These are phyloP conservation scores for Caenorhabditis imperialis DNA, from an alignment of 2,888 invertebrate genomes.

Conservation along the genomic window DNA sequence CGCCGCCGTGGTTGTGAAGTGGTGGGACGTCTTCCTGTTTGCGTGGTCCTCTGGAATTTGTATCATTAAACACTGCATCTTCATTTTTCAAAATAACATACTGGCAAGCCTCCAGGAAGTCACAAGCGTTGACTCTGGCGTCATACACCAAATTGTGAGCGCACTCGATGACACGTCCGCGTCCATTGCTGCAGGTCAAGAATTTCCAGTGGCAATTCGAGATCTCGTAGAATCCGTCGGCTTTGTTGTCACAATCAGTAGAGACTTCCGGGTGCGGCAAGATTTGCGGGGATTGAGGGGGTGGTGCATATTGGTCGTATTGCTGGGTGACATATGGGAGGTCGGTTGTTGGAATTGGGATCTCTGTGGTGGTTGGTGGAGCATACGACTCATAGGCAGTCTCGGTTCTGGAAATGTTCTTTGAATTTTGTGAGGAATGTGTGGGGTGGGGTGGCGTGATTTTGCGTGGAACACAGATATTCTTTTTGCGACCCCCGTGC, in stretches of 20 bases:
- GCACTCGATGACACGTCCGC: conserved; percentile 19
- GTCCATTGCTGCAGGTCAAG: conserved; percentile 34
- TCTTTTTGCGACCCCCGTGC: neutral
- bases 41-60: conserved; percentile 20
- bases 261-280: neutral
- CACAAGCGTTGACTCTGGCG: conserved; percentile 49
- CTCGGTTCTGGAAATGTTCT: conserved; percentile 32
- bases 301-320: conserved; percentile 17
- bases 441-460: too few species aligned
- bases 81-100: conserved; percentile 2
- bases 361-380: conserved; percentile 11
- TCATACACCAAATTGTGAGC: conserved; percentile 46
- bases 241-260: conserved; percentile 46
- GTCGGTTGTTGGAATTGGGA: neutral
- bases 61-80: neutral
- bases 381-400: conserved; percentile 36
- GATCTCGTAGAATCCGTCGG: conserved; percentile 47
- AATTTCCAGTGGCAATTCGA: conserved; percentile 33
- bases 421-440: too few species aligned
- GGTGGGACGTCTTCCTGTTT: conserved; percentile 26
- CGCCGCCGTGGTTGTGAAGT: conserved; percentile 45
- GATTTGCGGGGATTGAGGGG: neutral
- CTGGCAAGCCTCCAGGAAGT: conserved; percentile 51
- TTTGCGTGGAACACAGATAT: too few species aligned
- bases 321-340: conserved; percentile 4